phyloP scores from a whole-genome alignment of 2,113 vertebrate genomes.

The Cyprinus carpio region DNA sequence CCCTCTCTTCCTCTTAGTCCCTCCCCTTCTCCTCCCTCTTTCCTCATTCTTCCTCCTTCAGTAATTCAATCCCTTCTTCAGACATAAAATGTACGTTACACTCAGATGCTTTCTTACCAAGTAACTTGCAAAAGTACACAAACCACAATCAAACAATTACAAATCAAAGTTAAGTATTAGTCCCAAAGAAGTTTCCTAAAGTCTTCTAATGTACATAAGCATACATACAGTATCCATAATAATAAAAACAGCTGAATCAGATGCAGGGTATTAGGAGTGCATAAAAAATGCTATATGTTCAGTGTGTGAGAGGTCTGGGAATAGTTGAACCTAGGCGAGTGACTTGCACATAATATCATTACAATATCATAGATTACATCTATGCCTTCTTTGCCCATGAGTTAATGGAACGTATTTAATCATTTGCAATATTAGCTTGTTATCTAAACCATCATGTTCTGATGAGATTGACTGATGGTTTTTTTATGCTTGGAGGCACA shows the following conservation, averaged over 20 bases:
- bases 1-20: background rate
- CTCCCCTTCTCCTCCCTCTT: conserved; percentile 35
- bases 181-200: background rate
- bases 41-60: background rate
- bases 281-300: background rate
- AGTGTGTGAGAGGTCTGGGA: background rate
- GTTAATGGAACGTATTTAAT: background rate
- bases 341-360: background rate
- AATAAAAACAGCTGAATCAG: background rate
- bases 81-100: background rate
- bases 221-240: background rate
- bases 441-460: background rate
- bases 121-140: background rate
- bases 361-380: background rate
- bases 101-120: background rate
- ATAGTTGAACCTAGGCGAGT: background rate
- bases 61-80: background rate
- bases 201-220: background rate
- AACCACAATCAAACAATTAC: background rate
- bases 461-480: background rate
- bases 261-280: background rate
- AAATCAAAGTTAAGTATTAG: background rate
- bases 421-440: conserved; percentile 1
- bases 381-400: background rate
- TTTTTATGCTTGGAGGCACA: background rate